Base-by-base conservation (phyloP, 2,888 invertebrate genomes). In the Melinaea menophilus region DNA sequence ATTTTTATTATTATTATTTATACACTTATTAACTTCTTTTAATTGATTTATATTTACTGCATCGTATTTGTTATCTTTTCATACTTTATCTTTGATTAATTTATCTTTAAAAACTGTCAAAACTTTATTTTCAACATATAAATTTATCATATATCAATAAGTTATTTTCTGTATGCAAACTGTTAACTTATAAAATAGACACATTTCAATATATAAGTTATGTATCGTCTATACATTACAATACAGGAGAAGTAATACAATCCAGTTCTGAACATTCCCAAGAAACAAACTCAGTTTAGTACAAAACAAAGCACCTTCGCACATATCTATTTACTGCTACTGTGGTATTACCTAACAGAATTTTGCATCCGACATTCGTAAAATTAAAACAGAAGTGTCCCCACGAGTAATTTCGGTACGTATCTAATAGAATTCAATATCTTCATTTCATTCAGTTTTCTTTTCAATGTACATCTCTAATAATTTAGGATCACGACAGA, bases 361-460 rank as follows among this genome's bases (percentile, higher is more conserved):
- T 84, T 86, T 79, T 79, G 75, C 75, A 69, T 78, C 78, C 80
- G 81, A 79, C 78, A 81, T 81, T 77, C 79, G 71, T 79, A 78
- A 76, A 86, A 87, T 87, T 87, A 86, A 84, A 86, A 86, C 85
- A 83, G 80, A 85, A 86, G 81, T 79, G 83, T 80, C 77, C 77
- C 79, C 74, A 70, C 67, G 79, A 81, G 78, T 73, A 72, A 75
- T 75, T 77, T 75, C 72, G 73, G 72, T 70, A 66, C 66, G 62
- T 71, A 69, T 67, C 69, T 65, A 66, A 66, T 65, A 63, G 64
- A 68, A 68, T 67, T 62, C 66, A 59, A 70, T 68, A 66, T 69
- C 57, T 64, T 62, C 59, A 65, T 66, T 63, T 65, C 56, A 54
- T 63, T 61, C 59, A 60, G 56, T 55, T 63, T 51, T 59, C 35